These are phyloP conservation scores for Heliothis peltigera DNA, from an alignment of 2,888 invertebrate species.

Conservation along the genomic window DNA sequence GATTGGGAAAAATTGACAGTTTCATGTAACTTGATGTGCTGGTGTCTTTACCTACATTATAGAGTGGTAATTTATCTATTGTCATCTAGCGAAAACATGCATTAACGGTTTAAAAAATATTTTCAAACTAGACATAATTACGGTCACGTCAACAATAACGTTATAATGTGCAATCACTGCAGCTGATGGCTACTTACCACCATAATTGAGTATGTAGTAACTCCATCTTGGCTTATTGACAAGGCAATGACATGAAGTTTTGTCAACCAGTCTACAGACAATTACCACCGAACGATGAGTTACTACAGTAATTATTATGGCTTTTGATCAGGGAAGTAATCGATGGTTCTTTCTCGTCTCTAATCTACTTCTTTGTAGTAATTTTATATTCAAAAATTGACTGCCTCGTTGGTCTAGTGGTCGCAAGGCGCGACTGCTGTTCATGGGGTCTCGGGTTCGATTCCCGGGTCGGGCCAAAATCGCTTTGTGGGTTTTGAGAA, in stretches of 20 bases:
- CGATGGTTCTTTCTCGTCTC: too few relatives aligned
- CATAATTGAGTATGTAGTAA: slow-evolving; percentile 17
- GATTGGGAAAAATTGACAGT: too few relatives aligned
- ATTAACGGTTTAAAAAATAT: slow-evolving; percentile 14
- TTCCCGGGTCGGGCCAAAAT: too few relatives aligned
- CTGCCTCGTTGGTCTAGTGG: too few relatives aligned
- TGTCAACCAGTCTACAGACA: slow-evolving; percentile 1
- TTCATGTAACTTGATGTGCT: too few relatives aligned
- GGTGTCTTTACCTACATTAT: too few relatives aligned
- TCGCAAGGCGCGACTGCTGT: too few relatives aligned
- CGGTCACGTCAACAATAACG: slow-evolving; percentile 8
- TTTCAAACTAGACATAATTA: slow-evolving; percentile 27
- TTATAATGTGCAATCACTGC: slow-evolving; percentile 18
- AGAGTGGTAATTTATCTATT: slow-evolving; percentile 38
- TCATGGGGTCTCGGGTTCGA: too few relatives aligned
- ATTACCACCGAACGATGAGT: slow-evolving; percentile 7
- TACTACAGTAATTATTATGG: slow-evolving; percentile 9
- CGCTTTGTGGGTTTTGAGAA: too few relatives aligned
- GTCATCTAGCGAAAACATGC: slow-evolving; percentile 38
- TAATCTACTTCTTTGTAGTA: too few relatives aligned
- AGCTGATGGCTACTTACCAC: not conserved
- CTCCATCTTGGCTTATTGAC: slow-evolving; percentile 2
- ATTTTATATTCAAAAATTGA: too few relatives aligned
- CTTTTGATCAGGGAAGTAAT: slow-evolving; percentile 13
- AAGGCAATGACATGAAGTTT: not conserved